phyloP scores from a whole-genome alignment of 2,113 vertebrate species.

The Limanda limanda region DNA sequence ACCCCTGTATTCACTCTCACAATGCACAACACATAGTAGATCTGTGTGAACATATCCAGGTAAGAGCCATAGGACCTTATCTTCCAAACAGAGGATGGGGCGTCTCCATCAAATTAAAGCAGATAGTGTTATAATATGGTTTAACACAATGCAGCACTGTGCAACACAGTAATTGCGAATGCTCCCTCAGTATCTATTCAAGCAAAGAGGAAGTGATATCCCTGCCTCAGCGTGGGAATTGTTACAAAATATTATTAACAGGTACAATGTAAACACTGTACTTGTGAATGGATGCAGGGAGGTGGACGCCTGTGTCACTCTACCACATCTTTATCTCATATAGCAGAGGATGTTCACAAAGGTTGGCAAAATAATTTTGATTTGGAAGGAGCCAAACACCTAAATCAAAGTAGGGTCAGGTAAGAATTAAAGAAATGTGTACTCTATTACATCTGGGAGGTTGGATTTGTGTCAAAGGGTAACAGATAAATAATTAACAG shows the following conservation, averaged over 20 bases:
- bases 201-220: not conserved
- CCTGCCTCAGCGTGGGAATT: slow-evolving; percentile 28
- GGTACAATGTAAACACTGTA: slow-evolving; percentile 15
- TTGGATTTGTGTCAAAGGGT: too few relatives aligned
- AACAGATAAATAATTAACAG: not conserved
- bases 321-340: not conserved
- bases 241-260: slow-evolving; percentile 42
- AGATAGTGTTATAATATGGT: slow-evolving; percentile 22
- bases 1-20: slow-evolving; percentile 53
- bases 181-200: slow-evolving; percentile 20
- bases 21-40: slow-evolving; percentile 23
- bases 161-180: not conserved
- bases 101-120: slow-evolving; percentile 2
- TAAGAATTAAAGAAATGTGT: not conserved
- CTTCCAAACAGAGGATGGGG: slow-evolving; percentile 9
- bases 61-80: slow-evolving; percentile 19
- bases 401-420: not conserved
- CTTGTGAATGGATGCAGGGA: slow-evolving; percentile 23
- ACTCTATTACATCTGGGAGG: too few relatives aligned
- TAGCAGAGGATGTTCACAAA: not conserved
- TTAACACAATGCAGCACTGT: slow-evolving; percentile 13
- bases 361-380: not conserved
- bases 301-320: not conserved
- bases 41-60: slow-evolving; percentile 23
- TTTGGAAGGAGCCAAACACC: not conserved